Evolutionary conservation across 2,888 invertebrate species (phyloP), one percentile per base, ranked within the genome.

Genomic region (Tipula helvola): DNA sequence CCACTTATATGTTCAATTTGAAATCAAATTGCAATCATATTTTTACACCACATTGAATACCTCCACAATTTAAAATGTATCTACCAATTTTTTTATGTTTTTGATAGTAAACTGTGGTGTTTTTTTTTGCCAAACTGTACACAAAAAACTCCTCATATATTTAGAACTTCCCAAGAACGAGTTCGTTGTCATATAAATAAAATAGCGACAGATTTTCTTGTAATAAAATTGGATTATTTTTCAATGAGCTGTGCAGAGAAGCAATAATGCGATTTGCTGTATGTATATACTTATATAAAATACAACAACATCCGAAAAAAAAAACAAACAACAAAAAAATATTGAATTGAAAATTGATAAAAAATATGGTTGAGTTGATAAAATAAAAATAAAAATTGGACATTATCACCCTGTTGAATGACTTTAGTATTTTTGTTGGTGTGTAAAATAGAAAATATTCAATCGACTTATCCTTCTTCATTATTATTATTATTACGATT

Each of bases 221-320:
- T 57, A 86, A 86, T 86, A 86, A 86, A 52, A 86, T 86, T 57
- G 52, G 86, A 52, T 86, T 86, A 86, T 86, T 86, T 86, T 86
- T 86, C 86, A 86, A 86, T 86, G 86, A 86, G 36, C 86, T 86
- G 86, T 57, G 18, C 13, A 85, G 42, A 84, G 41, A 84, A 84
- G 71, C 71, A 71, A 71, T 71, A 71, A 71, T 71, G 28, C 28
- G 28, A 8, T 52, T 52, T 52, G 28, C 8, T 18, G 47, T 2
- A 12, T 16, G 52, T 57, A 71, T 71, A 28, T 71, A 71, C n/a
- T 18, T 57, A 71, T 28, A 71, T 28, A 71, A 71, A 71, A 71
- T 3, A 16, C 52, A 57, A 57, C 52, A 57, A 52, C 5, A 52
- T 52, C n/a, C 16, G 13, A 52, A 52, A 5, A 57, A 57, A 18